Percentiles rank a stretch among this genome's conserved stretches.
Conservation (phyloP, 2,113 vertebrate species). For the Phylloscopus whistleri region DNA sequence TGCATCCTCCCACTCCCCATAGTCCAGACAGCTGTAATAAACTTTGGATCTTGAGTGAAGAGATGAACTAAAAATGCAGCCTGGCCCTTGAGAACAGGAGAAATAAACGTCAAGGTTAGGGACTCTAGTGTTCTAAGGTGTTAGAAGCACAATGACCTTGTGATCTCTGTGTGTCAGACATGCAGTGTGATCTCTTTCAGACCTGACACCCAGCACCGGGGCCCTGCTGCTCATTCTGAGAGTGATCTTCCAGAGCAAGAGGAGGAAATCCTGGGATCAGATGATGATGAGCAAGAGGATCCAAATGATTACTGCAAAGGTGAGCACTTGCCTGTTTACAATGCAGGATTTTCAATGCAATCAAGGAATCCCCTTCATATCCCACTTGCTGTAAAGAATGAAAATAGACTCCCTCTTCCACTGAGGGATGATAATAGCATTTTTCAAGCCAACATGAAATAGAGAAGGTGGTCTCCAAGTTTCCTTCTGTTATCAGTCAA, state of each 20-base stretch:
- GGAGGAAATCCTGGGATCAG: conserved; percentile 95
- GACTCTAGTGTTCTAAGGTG: neutral
- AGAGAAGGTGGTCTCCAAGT: neutral
- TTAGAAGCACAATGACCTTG: neutral
- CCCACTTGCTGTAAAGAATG: neutral
- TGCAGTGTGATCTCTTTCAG: conserved; percentile 67
- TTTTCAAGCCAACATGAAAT: neutral
- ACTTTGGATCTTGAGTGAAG: neutral
- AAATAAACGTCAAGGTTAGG: neutral
- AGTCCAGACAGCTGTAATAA: neutral
- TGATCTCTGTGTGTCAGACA: neutral
- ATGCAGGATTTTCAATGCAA: neutral
- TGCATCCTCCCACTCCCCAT: rapidly evolving
- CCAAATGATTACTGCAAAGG: conserved; percentile 97
- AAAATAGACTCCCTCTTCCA: neutral
- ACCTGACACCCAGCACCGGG: conserved; percentile 86
- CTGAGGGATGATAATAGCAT: neutral
- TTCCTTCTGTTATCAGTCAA: neutral
- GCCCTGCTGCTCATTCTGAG: conserved; percentile 80
- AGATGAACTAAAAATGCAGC: neutral
- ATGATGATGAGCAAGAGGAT: conserved; percentile 97
- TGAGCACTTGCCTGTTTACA: conserved; percentile 14
- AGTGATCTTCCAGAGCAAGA: conserved; percentile 89
- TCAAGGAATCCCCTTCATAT: neutral
- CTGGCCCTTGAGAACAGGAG: neutral